phyloP scores from a whole-genome alignment of 2,113 vertebrate genomes.

The Chroicocephalus ridibundus region DNA sequence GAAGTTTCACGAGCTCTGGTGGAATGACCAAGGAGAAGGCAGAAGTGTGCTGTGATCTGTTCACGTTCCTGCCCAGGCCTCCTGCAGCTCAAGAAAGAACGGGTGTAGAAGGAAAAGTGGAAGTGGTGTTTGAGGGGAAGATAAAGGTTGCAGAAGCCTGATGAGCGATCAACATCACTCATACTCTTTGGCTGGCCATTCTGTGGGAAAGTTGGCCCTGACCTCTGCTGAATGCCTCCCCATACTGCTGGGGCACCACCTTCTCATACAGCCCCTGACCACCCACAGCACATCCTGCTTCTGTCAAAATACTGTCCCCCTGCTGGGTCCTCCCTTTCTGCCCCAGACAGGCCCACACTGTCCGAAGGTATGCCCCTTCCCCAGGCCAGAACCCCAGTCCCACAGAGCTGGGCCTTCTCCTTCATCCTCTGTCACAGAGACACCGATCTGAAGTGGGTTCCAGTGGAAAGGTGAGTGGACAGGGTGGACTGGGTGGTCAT shows the following conservation, averaged over 20 bases:
- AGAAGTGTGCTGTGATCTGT: neutral
- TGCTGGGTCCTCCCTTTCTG: neutral
- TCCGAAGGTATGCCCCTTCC: neutral
- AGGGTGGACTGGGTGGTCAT: neutral
- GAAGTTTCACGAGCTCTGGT: neutral
- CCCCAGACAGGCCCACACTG: neutral
- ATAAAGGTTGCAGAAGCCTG: neutral
- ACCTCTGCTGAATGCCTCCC: neutral
- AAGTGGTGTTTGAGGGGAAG: neutral
- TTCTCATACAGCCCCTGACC: neutral
- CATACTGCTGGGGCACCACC: neutral
- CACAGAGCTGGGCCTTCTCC: neutral
- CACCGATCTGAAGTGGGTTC: rapidly evolving
- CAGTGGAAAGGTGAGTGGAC: rapidly evolving
- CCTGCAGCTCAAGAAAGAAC: rapidly evolving
- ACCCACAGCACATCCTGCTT: neutral
- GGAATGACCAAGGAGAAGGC: neutral
- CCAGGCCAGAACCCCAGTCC: rapidly evolving
- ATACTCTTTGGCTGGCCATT: neutral
- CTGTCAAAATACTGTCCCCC: rapidly evolving
- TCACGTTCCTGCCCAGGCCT: neutral
- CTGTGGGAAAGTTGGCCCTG: neutral
- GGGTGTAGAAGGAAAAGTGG: neutral
- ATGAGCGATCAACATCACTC: rapidly evolving
- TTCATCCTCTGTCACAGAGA: neutral